Conservation (phyloP, 1,140 invertebrate species). For the Cryptotermes secundus region DNA sequence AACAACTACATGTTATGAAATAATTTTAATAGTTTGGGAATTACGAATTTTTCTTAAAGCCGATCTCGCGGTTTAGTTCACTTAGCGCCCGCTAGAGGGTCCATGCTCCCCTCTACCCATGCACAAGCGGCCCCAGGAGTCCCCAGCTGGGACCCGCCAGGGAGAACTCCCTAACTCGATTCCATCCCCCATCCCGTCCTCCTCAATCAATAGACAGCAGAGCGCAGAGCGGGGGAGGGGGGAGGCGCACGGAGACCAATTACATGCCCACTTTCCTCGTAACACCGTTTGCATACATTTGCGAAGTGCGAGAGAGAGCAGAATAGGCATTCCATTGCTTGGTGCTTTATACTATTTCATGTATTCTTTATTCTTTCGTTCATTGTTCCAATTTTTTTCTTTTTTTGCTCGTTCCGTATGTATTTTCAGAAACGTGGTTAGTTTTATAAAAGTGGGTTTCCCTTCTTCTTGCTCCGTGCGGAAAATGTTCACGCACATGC, state of each 20-base stretch:
- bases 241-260: slow-evolving; percentile 44
- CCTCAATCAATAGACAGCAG: slow-evolving; percentile 33
- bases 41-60: neutral
- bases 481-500: neutral
- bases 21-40: slow-evolving; percentile 1
- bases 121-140: neutral
- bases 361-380: slow-evolving; percentile 9
- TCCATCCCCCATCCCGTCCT: slow-evolving; percentile 22
- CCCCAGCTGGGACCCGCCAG: slow-evolving; percentile 28
- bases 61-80: slow-evolving; percentile 7
- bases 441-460: neutral
- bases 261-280: slow-evolving; percentile 51
- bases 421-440: neutral
- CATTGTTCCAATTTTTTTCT: neutral
- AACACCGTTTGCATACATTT: slow-evolving; percentile 52
- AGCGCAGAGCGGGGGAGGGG: neutral
- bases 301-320: slow-evolving; percentile 23
- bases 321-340: neutral
- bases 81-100: slow-evolving; percentile 3
- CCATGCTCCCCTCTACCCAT: neutral
- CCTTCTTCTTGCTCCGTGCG: neutral
- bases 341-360: slow-evolving; percentile 11
- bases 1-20: neutral
- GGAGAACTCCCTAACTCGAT: slow-evolving; percentile 32
- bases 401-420: neutral